Evolutionary conservation across 2,888 invertebrate genomes (phyloP).

Genomic region (Drosophila cognata): DNA sequence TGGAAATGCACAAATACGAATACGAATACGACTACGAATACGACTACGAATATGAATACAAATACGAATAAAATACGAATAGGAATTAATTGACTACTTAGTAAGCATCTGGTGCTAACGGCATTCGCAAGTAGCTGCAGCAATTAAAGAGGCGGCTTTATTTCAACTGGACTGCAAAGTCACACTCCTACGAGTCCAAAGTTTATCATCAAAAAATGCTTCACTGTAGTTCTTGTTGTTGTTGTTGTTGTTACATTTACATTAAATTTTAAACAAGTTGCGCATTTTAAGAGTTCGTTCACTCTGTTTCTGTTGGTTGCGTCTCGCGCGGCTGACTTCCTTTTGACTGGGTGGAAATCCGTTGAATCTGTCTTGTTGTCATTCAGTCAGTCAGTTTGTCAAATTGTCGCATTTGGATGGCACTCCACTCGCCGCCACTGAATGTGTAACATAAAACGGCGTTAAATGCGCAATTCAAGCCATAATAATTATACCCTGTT

Average conservation of each 20-base stretch:
- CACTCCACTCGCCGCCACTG: constrained; percentile 22
- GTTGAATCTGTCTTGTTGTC: constrained; percentile 28
- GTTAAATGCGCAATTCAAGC: constrained; percentile 33
- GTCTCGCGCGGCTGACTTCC: constrained; percentile 56
- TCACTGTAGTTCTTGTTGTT: constrained; percentile 1
- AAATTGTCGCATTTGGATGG: constrained; percentile 65
- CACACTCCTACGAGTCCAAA: constrained; percentile 38
- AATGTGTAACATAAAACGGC: constrained; percentile 41
- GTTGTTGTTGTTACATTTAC: background rate
- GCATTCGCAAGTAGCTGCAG: constrained; percentile 45
- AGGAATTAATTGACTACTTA: constrained; percentile 12
- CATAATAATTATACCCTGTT: constrained; percentile 28
- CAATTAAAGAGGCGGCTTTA: constrained; percentile 65
- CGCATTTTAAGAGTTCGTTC: constrained; percentile 66
- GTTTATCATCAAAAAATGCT: constrained; percentile 21
- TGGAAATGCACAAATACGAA: constrained; percentile 27
- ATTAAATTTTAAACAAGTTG: constrained; percentile 41
- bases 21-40: background rate
- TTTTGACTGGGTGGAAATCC: constrained; percentile 37
- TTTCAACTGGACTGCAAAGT: constrained; percentile 43
- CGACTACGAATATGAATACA: background rate
- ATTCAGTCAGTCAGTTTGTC: constrained; percentile 26
- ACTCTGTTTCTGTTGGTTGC: constrained; percentile 44
- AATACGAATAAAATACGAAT: background rate
- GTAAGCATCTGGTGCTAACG: constrained; percentile 53